Evolutionary conservation across 2,113 vertebrate genomes (phyloP).

Genomic region (Eonycteris spelaea): DNA sequence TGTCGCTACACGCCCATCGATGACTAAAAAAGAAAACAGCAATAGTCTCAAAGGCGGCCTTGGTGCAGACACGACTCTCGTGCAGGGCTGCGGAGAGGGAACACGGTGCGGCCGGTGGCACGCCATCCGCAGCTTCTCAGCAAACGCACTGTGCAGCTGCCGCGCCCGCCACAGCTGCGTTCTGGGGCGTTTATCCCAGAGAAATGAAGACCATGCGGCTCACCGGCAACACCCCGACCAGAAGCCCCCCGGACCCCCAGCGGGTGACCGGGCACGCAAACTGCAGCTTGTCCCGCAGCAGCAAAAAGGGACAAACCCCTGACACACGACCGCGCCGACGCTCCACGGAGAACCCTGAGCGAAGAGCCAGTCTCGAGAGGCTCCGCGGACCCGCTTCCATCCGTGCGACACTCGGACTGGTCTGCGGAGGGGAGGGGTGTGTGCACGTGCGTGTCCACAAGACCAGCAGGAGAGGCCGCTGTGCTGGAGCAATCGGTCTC

Average conservation of each 20-base stretch:
- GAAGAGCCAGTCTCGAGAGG: not conserved
- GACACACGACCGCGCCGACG: rapidly evolving
- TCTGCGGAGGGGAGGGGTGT: not conserved
- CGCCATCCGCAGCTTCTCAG: not conserved
- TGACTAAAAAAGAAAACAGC: rapidly evolving
- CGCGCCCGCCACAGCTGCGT: rapidly evolving
- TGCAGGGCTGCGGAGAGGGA: not conserved
- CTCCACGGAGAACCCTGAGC: not conserved
- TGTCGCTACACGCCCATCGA: no score
- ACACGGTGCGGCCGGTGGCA: rapidly evolving
- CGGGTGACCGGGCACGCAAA: no score
- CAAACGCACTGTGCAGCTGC: no score
- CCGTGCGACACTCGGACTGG: no score
- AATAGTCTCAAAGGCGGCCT: not conserved
- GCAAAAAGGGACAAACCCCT: not conserved
- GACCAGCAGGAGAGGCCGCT: not conserved
- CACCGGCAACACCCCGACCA: not conserved
- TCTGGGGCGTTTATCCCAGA: not conserved
- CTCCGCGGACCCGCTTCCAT: no score
- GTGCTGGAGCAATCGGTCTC: not conserved
- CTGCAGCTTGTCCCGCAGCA: not conserved
- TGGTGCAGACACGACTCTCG: not conserved
- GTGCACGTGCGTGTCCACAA: not conserved
- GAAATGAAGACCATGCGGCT: not conserved
- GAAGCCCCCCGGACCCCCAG: not conserved